Conservation (phyloP, 2,888 invertebrate species). For the Trissoscelio sp. region DNA sequence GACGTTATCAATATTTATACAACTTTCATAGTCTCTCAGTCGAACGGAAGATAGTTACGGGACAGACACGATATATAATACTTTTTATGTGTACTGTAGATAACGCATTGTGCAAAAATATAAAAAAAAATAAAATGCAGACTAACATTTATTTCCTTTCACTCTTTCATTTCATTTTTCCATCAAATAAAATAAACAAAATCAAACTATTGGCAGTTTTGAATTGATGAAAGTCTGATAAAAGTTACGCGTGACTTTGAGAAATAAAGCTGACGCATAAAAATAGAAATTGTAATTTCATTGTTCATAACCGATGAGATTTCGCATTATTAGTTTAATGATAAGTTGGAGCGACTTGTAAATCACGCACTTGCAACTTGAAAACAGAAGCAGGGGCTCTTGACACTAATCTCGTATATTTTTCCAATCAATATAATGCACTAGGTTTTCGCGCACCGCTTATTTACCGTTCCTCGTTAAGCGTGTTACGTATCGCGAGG, state of each 20-base stretch:
- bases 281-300: background rate
- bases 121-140: background rate
- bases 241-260: slow-evolving; percentile 11
- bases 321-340: slow-evolving; percentile 9
- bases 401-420: slow-evolving; percentile 35
- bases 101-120: background rate
- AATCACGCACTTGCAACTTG: background rate
- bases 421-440: slow-evolving; percentile 61
- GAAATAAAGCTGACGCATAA: slow-evolving; percentile 4
- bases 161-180: background rate
- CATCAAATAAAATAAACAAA: background rate
- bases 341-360: slow-evolving; percentile 1
- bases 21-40: slow-evolving; percentile 35
- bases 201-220: slow-evolving; percentile 4
- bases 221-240: slow-evolving; percentile 6
- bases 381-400: slow-evolving; percentile 11
- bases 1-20: slow-evolving; percentile 54
- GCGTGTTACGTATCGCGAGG: slow-evolving; percentile 50
- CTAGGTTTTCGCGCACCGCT: slow-evolving; percentile 50
- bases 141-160: background rate
- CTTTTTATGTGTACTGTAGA: slow-evolving; percentile 17
- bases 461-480: slow-evolving; percentile 67
- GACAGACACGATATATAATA: slow-evolving; percentile 1
- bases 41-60: background rate
- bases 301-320: background rate